A percentile compares a stretch with the other conserved stretches of the same genome.
These are phyloP conservation scores for Rhineura floridana DNA, from an alignment of 2,113 vertebrate species.

Conservation along the genomic window DNA sequence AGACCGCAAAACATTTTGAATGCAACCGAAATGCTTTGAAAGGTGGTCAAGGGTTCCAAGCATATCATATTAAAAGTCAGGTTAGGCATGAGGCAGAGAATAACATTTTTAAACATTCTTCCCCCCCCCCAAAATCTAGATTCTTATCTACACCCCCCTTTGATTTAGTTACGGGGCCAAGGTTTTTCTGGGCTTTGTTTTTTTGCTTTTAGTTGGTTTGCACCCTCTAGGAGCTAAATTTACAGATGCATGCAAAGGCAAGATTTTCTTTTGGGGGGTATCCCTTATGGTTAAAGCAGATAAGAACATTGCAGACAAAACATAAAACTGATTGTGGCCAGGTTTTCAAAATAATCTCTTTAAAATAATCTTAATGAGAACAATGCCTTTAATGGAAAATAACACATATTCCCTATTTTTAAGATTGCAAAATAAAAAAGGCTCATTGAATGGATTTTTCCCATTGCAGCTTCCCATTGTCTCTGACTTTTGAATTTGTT, in stretches of 20 bases:
- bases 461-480: background rate
- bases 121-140: slow-evolving; percentile 1
- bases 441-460: background rate
- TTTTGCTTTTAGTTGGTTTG: slow-evolving; percentile 14
- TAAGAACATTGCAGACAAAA: background rate
- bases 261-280: background rate
- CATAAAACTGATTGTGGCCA: background rate
- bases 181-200: slow-evolving; percentile 50
- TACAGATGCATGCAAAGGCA: background rate
- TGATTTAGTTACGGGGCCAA: slow-evolving; percentile 48
- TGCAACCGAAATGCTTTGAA: slow-evolving; percentile 9
- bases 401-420: background rate
- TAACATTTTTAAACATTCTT: background rate
- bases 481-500: background rate
- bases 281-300: background rate
- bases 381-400: background rate
- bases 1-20: slow-evolving; percentile 29
- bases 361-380: background rate
- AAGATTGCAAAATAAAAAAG: background rate
- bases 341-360: background rate
- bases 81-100: slow-evolving; percentile 25
- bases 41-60: slow-evolving; percentile 21
- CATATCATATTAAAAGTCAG: slow-evolving; percentile 44
- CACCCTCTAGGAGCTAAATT: background rate
- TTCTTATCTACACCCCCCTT: background rate